phyloP scores from a whole-genome alignment of 2,113 vertebrate genomes.

The Etia nguti region DNA sequence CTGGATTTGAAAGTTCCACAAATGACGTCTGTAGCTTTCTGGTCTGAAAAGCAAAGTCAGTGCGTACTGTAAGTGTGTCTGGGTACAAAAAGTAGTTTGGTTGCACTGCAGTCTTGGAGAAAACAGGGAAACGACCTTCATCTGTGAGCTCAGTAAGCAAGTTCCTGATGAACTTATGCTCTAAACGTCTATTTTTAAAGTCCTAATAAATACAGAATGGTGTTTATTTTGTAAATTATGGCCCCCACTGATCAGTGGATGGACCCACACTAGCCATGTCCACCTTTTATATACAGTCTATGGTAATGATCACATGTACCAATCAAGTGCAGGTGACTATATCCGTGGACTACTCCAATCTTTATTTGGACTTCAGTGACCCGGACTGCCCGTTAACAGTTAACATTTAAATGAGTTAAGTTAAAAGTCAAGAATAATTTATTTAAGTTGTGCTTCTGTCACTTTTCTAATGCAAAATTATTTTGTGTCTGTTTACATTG shows the following conservation, averaged over 20 bases:
- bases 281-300: not conserved
- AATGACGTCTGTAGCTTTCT: not conserved
- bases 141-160: not conserved
- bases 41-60: not conserved
- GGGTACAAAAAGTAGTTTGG: not conserved
- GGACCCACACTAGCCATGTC: not conserved
- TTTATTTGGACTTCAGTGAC: not conserved
- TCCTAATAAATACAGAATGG: not conserved
- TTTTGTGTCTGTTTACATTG: not conserved
- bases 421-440: not conserved
- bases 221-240: not conserved
- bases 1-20: not conserved
- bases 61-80: not conserved
- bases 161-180: accelerated
- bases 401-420: not conserved
- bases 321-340: not conserved
- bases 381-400: not conserved
- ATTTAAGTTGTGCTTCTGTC: not conserved
- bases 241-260: accelerated
- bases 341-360: not conserved
- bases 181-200: not conserved
- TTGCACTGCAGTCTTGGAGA: not conserved
- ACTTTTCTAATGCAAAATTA: not conserved
- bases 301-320: accelerated
- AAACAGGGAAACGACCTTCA: not conserved